Conservation (phyloP, 2,888 invertebrate species). For the Helobdella robusta region DNA sequence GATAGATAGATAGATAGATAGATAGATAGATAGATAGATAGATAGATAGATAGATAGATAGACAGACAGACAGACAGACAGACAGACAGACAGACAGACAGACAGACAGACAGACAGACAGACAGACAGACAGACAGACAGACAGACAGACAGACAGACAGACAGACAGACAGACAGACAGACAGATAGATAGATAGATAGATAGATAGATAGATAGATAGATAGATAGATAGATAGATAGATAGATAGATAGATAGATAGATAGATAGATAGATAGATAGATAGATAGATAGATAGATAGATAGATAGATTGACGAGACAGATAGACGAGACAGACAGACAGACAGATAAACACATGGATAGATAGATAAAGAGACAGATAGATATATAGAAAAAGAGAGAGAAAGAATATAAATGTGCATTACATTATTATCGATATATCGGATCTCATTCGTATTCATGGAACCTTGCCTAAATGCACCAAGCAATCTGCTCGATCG, state of each 20-base stretch:
- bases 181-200: too few species aligned
- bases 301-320: background rate
- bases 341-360: too few species aligned
- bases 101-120: constrained; percentile 3
- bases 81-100: constrained; percentile 3
- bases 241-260: constrained; percentile 2
- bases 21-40: constrained; percentile 2
- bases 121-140: constrained; percentile 3
- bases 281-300: constrained; percentile 2
- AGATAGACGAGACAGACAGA: too few species aligned
- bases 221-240: constrained; percentile 2
- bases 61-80: constrained; percentile 2
- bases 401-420: too few species aligned
- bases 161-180: constrained; percentile 3
- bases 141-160: constrained; percentile 3
- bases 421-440: too few species aligned
- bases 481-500: too few species aligned
- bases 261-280: constrained; percentile 2
- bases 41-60: too few species aligned
- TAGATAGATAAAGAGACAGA: too few species aligned
- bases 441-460: too few species aligned
- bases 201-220: constrained; percentile 2
- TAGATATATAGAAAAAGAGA: too few species aligned
- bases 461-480: too few species aligned
- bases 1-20: constrained; percentile 2